A percentile compares a stretch with the other conserved stretches of the same genome.
These are phyloP conservation scores for Genyomyrus donnyi DNA, from an alignment of 2,113 vertebrate genomes.

Conservation along the genomic window DNA sequence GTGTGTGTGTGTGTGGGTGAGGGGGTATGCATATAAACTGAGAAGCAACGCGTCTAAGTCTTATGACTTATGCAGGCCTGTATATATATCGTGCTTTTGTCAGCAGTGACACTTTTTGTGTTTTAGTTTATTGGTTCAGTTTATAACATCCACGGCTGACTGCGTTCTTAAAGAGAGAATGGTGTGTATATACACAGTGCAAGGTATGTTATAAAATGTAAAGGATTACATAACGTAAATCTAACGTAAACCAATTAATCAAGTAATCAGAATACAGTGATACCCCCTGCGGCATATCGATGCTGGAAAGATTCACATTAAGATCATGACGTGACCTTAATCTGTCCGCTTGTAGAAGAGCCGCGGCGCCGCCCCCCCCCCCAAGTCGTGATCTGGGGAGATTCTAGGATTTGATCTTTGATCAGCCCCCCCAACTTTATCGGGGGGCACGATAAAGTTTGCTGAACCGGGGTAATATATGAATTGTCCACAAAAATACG, in stretches of 20 bases:
- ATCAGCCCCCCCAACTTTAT: no score
- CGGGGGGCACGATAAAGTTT: not conserved
- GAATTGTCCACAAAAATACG: not conserved
- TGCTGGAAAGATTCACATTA: not conserved
- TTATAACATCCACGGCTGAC: not conserved
- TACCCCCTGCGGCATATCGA: not conserved
- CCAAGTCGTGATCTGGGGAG: not conserved
- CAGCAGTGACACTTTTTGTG: not conserved
- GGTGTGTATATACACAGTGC: not conserved
- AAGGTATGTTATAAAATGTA: not conserved
- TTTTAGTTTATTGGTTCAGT: not conserved
- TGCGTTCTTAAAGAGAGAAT: not conserved
- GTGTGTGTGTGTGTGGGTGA: not conserved
- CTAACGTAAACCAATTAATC: not conserved
- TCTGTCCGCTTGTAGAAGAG: not conserved
- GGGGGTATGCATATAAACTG: no score
- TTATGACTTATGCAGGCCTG: not conserved
- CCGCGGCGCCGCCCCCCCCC: no score
- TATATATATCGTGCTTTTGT: not conserved
- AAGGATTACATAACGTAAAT: not conserved
- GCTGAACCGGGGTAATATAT: not conserved
- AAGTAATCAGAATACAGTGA: not conserved
- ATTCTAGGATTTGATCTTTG: not conserved
- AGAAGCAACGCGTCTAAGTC: not conserved
- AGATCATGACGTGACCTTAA: not conserved